Evolutionary conservation across 2,797 vertebrate species (phyloP).

Genomic region (Perodicticus potto): DNA sequence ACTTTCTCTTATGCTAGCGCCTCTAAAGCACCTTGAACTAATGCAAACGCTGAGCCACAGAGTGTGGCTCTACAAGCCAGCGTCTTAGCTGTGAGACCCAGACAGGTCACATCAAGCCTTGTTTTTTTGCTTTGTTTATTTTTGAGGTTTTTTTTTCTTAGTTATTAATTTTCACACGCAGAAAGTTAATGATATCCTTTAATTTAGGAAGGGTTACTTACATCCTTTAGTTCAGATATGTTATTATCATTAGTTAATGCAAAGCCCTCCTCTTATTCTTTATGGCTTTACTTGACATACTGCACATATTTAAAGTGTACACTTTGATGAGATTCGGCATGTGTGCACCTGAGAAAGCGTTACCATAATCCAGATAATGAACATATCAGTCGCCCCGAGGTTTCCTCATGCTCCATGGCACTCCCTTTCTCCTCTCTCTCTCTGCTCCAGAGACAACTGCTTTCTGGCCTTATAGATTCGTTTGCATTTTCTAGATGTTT

Average conservation of each 20-base stretch:
- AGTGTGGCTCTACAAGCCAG: not conserved
- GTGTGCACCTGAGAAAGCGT: not conserved
- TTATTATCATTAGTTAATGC: not conserved
- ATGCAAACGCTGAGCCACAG: not conserved
- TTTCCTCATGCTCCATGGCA: not conserved
- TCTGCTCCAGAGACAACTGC: not conserved
- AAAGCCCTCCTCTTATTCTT: not conserved
- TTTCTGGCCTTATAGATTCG: not conserved
- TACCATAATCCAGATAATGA: too few relatives aligned
- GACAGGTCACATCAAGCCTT: not conserved
- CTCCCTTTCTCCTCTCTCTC: not conserved
- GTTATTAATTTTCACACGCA: not conserved
- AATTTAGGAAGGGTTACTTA: not conserved
- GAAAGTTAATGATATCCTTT: not conserved
- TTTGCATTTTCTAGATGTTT: not conserved
- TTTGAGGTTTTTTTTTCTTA: not conserved
- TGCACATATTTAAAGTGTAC: not conserved
- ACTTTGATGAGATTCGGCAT: not conserved
- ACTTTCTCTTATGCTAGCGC: not conserved
- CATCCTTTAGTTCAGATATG: not conserved
- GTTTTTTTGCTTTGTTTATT: not conserved
- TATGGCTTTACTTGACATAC: not conserved
- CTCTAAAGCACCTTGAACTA: not conserved
- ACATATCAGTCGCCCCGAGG: not conserved
- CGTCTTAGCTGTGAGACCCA: not conserved